phyloP scores from a whole-genome alignment of 2,888 invertebrate species.

The Palloptera scutellata region DNA sequence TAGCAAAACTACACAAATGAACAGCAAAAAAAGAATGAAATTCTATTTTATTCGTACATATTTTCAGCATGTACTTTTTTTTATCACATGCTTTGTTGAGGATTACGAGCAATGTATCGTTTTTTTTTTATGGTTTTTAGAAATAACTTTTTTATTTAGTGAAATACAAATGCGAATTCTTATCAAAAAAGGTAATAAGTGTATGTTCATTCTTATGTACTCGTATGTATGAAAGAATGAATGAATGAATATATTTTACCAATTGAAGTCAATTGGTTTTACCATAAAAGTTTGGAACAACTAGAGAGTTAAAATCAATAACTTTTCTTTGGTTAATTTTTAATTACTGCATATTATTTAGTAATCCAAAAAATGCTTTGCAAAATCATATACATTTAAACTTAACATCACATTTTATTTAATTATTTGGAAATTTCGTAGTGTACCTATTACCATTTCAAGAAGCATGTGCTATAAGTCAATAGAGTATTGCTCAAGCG shows the following conservation, averaged over 20 bases:
- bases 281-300: not conserved
- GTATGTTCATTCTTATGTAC: too few species aligned
- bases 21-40: not conserved
- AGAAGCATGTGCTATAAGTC: too few species aligned
- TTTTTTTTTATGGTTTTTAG: too few species aligned
- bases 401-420: too few species aligned
- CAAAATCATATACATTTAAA: too few species aligned
- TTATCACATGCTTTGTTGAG: not conserved
- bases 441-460: too few species aligned
- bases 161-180: not conserved
- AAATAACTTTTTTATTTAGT: not conserved
- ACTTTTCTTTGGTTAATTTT: too few species aligned
- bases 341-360: too few species aligned
- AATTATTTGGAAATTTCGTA: too few species aligned
- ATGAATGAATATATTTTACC: not conserved
- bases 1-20: not conserved
- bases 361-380: too few species aligned
- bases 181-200: not conserved
- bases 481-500: too few species aligned
- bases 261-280: constrained; percentile 18
- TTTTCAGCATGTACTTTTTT: not conserved
- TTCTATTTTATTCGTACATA: constrained; percentile 2
- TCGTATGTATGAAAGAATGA: not conserved
- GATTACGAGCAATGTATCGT: too few species aligned
- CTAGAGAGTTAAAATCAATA: not conserved